Base-by-base conservation (phyloP, 2,797 vertebrate genomes). In the Emys orbicularis region DNA sequence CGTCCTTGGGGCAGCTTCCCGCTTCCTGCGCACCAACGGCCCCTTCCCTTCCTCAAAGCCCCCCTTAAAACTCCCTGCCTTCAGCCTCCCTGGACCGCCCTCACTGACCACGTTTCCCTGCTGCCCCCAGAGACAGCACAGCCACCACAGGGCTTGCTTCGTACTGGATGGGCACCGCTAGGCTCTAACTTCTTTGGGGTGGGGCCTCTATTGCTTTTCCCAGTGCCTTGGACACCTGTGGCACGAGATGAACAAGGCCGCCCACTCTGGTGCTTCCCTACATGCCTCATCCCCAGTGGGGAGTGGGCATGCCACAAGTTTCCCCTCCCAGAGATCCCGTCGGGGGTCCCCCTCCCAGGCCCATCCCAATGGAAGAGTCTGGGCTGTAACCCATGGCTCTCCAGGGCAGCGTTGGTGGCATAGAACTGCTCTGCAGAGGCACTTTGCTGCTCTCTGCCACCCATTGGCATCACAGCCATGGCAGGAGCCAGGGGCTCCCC, bases 1-100 rank as follows among this genome's bases (percentile, higher is more conserved):
- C 2, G 3, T 37, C n/a, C 37, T 37, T 0, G 18, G 50, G 59
- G 6, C 1, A 13, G 52, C 34, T 37, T 37, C 27, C 41, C 2
- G 1, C 21, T n/a, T n/a, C 65, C 65, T 37, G 10, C 0, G 10
- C 21, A 23, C 68, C 37, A 25, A 37, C 68, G 2, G 3, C 19
- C 37, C n/a, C 68, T 72, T 72, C 65, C n/a, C 65, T 68, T 68
- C 65, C n/a, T 68, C 68, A 41, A 25, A n/a, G 61, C 8, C 68
- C 21, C n/a, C 21, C n/a, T 41, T 72, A 37, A 72, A 72, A 72
- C n/a, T n/a, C 34, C n/a, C 68, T 68, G 8, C n/a, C 65, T 37
- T 37, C 65, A 68, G 65, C n/a, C 61, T 19, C n/a, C 61, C 61
- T 7, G 4, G 34, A 19, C 16, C 34, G 1, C 12, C 4, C 34